These are phyloP conservation scores for Bergia puertoricense DNA, from an alignment of 92 coral and sea anemone genomes.

Conservation along the genomic window DNA sequence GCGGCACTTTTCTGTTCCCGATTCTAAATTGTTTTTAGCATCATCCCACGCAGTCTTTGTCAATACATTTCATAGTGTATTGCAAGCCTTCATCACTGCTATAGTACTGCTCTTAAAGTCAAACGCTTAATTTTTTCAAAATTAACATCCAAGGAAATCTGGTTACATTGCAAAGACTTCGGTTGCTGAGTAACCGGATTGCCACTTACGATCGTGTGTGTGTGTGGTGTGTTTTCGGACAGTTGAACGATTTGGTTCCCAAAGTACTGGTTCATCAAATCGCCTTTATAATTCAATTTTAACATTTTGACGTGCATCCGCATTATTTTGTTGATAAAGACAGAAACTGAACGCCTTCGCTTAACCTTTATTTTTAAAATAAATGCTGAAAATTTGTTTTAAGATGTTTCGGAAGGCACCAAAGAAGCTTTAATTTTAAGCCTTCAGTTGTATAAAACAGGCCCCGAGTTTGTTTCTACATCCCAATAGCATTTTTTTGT, in stretches of 20 bases:
- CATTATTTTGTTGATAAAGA: not conserved
- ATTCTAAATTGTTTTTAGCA: constrained; percentile 8
- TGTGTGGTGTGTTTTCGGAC: not conserved
- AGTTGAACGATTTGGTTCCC: not conserved
- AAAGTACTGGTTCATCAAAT: not conserved
- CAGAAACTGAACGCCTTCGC: not conserved
- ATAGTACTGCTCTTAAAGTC: not conserved
- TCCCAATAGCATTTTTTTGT: not conserved
- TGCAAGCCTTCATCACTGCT: constrained; percentile 1
- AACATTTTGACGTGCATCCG: constrained; percentile 21
- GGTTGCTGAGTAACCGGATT: constrained; percentile 19
- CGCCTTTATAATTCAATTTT: not conserved
- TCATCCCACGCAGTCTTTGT: constrained; percentile 40
- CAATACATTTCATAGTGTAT: constrained; percentile 1
- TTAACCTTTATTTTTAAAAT: not conserved
- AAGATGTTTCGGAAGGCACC: not conserved
- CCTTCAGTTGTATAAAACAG: not conserved
- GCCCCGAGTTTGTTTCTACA: not conserved
- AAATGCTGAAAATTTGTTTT: not conserved
- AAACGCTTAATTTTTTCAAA: constrained; percentile 4
- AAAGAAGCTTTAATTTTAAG: not conserved
- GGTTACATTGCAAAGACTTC: not conserved
- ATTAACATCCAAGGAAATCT: constrained; percentile 32
- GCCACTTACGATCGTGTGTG: not conserved
- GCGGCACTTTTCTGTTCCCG: constrained; percentile 4